Base-by-base conservation (phyloP, 2,797 vertebrate species). In the Morus bassanus region DNA sequence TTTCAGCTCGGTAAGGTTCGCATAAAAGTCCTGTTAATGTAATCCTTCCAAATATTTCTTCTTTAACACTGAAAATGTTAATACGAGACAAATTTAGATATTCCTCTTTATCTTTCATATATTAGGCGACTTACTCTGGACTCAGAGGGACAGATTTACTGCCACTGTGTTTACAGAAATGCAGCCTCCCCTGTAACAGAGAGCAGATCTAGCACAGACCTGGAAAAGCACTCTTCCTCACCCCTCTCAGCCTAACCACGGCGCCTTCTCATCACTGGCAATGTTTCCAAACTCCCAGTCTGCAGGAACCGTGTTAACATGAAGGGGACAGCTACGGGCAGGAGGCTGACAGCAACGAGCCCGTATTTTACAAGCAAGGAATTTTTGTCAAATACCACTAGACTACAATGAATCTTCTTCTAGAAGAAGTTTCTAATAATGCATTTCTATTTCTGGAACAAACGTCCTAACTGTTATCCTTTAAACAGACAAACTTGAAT, bases 361-460 rank as follows among this genome's bases (percentile, higher is more conserved):
- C 30, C 2, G 0, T 45, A 1, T 33, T 46, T 43, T 17, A 64
- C 43, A 74, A 18, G 39, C 11, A 6, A 68, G 57, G 69, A 65
- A 43, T 45, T 91, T 83, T 48, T 70, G 30, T 69, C 60, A 76
- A 59, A 76, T 10, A 30, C 59, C 70, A 30, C 2, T 10, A 56
- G 61, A 33, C 87, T 63, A 76, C 77, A 83, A 57, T 1, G 45
- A 64, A 46, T 83, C 23, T 56, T 73, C 64, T 43, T 82, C 30
- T 33, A 46, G 85, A 54, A 91, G 46, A 69, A 80, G 50, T 7
- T 88, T 93, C 72, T 88, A 88, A 75, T 35, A 85, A 35, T 6
- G 30, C 81, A 50, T 83, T 92, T 91, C 81, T 96, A 92, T 92
- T 96, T 91, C 72, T 91, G 78, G 91, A 92, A 70, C 37, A 74